Evolutionary conservation across 2,888 invertebrate species (phyloP), one percentile per base, ranked within the genome.

Genomic region (Mactromeris polynyma): DNA sequence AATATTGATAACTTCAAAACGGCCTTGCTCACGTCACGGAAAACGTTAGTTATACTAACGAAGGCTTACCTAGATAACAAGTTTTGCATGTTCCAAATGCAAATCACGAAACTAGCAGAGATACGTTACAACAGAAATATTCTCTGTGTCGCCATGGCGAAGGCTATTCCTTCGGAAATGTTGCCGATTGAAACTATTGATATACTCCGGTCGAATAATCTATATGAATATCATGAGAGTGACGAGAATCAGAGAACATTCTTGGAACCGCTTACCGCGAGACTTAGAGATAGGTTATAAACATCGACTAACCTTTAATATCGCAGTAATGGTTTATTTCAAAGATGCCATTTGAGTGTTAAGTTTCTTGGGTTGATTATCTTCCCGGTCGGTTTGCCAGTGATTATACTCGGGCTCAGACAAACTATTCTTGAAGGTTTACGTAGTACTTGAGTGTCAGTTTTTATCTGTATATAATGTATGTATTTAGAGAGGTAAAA

Each of bases 51-150:
- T 40, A 73, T 89, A 36, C 19, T 89, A 2, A 83, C 89, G 3
- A 38, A 11, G 19, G 54, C 58, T 26, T 87, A 83, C 64, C 54
- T 89, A 7, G 14, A 54, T 7, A 87, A 89, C 82, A 79, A 89
- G 80, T 90, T 87, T 88, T 90, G 90, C 51, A 84, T 87, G 87
- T 90, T 89, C 36, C 89, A 90, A 79, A 64, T 90, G 54, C 85
- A 89, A 21, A 90, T 90, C 36, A 89, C 87, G 1, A 42, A 80
- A 11, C 79, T 87, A 54, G 88, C 87, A 80, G 80, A 79, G 19
- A 51, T 85, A 0, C 69, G 85, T 33, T 83, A 85, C 9, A 85
- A 77, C 4, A 77, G 90, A 85, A 87, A 58, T 31, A 69, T 89
- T 2, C 81, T 90, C 14, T 82, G 88, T 46, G 83, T 89, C 0